Percentiles rank a stretch among this genome's conserved stretches.
Evolutionary conservation across 2,888 invertebrate genomes (phyloP).

Genomic region (Gisinianus flammeolus): DNA sequence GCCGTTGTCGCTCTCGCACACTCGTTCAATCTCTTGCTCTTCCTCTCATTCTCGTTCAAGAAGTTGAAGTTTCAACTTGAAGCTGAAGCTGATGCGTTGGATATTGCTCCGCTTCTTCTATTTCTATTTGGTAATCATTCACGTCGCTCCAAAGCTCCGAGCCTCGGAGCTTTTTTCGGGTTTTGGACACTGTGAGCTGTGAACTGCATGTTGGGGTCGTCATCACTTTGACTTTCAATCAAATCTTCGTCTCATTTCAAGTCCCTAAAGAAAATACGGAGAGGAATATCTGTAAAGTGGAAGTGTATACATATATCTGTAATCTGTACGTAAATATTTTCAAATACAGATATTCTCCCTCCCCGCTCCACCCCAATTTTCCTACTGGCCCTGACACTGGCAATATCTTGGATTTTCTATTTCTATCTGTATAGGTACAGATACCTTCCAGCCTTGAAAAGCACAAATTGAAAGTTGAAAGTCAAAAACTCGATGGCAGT

Average conservation of each 20-base stretch:
- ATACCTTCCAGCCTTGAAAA: too few species aligned
- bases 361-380: too few species aligned
- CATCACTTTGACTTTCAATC: conserved; percentile 19
- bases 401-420: too few species aligned
- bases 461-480: too few species aligned
- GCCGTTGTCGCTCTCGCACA: background rate
- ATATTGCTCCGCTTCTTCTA: background rate
- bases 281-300: too few species aligned
- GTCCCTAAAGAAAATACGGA: background rate
- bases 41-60: background rate
- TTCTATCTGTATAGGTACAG: too few species aligned
- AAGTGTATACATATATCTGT: too few species aligned
- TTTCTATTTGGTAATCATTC: conserved; percentile 18
- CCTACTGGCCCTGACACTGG: too few species aligned
- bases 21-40: background rate
- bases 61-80: background rate
- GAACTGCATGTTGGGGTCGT: conserved; percentile 24
- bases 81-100: background rate
- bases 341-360: too few species aligned
- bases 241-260: background rate
- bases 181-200: conserved; percentile 30
- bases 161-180: background rate
- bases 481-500: too few species aligned
- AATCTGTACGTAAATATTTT: too few species aligned
- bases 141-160: conserved; percentile 20